Evolutionary conservation across 2,888 invertebrate genomes (phyloP).

Genomic region (Opisthograptis luteolata): DNA sequence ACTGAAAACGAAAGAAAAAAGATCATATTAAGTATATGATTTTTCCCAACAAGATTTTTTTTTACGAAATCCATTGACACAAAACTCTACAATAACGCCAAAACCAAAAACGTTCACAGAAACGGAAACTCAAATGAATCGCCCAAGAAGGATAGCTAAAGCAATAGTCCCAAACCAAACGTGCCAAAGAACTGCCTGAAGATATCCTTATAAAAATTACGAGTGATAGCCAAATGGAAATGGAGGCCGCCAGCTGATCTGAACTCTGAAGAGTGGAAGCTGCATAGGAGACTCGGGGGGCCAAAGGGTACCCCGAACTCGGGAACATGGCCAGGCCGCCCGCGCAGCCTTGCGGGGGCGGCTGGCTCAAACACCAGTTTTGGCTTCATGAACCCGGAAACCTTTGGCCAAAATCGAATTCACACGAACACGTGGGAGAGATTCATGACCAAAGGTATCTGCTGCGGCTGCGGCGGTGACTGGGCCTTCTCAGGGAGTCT

Average conservation of each 20-base stretch:
- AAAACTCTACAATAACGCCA: conserved; percentile 8
- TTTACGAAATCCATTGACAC: conserved; percentile 39
- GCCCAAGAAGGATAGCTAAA: conserved; percentile 27
- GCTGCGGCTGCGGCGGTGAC: conserved; percentile 77
- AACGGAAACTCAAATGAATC: conserved; percentile 29
- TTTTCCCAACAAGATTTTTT: no score
- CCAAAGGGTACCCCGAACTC: conserved; percentile 50
- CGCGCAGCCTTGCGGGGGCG: conserved; percentile 65
- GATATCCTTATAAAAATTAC: conserved; percentile 58
- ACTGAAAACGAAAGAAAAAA: background rate
- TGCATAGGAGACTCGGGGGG: conserved; percentile 66
- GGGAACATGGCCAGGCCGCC: conserved; percentile 81
- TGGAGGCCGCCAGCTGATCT: conserved; percentile 77
- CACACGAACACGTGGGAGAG: conserved; percentile 49
- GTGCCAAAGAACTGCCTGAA: conserved; percentile 54
- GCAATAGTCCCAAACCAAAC: conserved; percentile 36
- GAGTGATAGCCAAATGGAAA: conserved; percentile 82
- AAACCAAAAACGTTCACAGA: background rate
- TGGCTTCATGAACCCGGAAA: background rate
- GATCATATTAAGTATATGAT: no score
- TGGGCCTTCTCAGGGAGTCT: conserved; percentile 73
- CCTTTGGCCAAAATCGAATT: background rate
- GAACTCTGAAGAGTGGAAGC: conserved; percentile 75
- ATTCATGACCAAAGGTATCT: conserved; percentile 71
- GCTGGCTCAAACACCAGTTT: conserved; percentile 42